Evolutionary conservation across 2,113 vertebrate genomes (phyloP).

Genomic region (Urocitellus parryii): DNA sequence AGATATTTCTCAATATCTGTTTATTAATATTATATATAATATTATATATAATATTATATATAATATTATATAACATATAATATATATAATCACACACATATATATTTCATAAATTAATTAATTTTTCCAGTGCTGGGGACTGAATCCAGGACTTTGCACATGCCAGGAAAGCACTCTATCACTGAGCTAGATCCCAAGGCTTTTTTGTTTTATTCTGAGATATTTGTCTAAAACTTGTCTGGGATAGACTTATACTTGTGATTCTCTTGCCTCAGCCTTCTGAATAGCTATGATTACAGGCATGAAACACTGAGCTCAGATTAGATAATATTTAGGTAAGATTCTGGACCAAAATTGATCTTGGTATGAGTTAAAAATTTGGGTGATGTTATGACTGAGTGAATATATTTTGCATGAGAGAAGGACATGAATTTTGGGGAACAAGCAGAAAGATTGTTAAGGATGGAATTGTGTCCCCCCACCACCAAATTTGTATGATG

Average conservation of each 20-base stretch:
- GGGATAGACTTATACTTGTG: too few species aligned
- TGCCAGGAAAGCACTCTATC: too few species aligned
- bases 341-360: conserved; percentile 28
- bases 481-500: background rate
- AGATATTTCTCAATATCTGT: too few species aligned
- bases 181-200: too few species aligned
- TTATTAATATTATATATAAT: too few species aligned
- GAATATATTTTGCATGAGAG: conserved; percentile 10
- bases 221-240: too few species aligned
- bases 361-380: background rate
- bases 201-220: too few species aligned
- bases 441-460: background rate
- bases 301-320: too few species aligned
- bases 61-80: background rate
- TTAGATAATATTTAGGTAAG: conserved; percentile 19
- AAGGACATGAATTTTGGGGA: background rate
- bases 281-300: too few species aligned
- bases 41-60: background rate
- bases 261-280: too few species aligned
- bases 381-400: background rate
- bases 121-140: background rate
- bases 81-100: background rate
- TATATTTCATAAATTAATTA: background rate
- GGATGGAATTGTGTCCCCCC: background rate
- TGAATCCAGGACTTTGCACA: background rate